These are phyloP conservation scores for Malurus alboscapulatus DNA, from an alignment of 2,113 vertebrate species.

Conservation along the genomic window DNA sequence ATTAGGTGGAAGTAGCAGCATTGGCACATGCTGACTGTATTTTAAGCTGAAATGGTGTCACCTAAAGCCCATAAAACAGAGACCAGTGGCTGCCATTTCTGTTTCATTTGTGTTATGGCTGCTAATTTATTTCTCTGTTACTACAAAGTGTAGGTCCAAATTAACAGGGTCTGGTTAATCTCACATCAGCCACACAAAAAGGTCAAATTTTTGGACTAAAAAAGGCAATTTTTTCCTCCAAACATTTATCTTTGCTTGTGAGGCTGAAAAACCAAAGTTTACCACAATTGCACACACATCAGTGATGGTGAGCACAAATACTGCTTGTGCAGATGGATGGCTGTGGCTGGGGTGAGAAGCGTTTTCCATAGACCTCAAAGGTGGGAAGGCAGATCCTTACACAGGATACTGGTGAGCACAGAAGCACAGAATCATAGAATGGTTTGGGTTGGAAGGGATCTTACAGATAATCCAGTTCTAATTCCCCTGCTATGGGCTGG, in stretches of 20 bases:
- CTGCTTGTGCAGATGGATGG: background rate
- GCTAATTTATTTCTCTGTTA: background rate
- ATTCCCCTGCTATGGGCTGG: background rate
- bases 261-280: background rate
- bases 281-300: accelerated
- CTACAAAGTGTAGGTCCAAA: background rate
- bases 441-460: background rate
- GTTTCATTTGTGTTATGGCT: background rate
- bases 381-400: background rate
- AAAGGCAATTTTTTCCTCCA: background rate
- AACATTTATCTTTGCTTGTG: background rate
- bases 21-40: background rate
- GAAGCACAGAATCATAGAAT: background rate
- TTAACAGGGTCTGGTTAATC: background rate
- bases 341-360: background rate
- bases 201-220: background rate
- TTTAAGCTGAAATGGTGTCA: background rate
- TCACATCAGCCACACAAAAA: background rate
- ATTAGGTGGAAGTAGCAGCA: background rate
- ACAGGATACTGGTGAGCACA: background rate
- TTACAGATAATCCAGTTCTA: background rate
- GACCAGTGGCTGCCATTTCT: background rate
- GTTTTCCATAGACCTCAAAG: background rate
- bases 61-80: background rate
- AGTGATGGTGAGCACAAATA: background rate